Base-by-base conservation (phyloP, 2,888 invertebrate genomes). In the Eustalomyia histrio region DNA sequence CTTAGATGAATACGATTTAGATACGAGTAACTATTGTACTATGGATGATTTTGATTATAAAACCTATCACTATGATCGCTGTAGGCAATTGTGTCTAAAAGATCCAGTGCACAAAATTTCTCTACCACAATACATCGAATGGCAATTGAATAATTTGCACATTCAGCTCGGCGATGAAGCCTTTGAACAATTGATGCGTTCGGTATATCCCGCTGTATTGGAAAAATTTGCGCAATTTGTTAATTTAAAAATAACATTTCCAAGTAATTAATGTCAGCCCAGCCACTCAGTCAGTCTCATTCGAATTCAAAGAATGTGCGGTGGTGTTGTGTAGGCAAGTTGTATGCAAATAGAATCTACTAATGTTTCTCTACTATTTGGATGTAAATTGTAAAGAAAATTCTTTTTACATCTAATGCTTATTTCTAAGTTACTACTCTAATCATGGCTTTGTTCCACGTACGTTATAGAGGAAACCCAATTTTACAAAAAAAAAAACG, bases 71-170 rank as follows among this genome's bases (percentile, higher is more conserved):
- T 95, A 95, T 85, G 92, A 93, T 86, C 92, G 97, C 39, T 89
- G 88, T 74, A 92, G 94, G 64, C 94, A 93, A 86, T 92, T 93
- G 87, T 92, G 94, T 67, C 92, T 93, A 61, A 91, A 92, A 69
- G 97, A 98, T 91, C 96, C 96, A 39, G 95, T 97, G 18, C 95
- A 96, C 88, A 94, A 93, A 69, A 93, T 96, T 55, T 94, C 95
- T 78, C 91, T 97, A 65, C 92, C 94, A 83, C 94, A 94, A 84
- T 94, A 94, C 86, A 91, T 95, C 55, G 94, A 94, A 86, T 93
- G 92, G 85, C 95, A 95, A 92, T 94, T 95, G 88, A 90, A 87
- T 65, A 93, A 94, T 17, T 91, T 97, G 79, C 94, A 94, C 86
- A 92, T 92, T 79, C 94, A 95, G 89, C 91, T 96, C n/a, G 97